Evolutionary conservation across 2,797 vertebrate genomes (phyloP).

Genomic region (Clarias fuscus): DNA sequence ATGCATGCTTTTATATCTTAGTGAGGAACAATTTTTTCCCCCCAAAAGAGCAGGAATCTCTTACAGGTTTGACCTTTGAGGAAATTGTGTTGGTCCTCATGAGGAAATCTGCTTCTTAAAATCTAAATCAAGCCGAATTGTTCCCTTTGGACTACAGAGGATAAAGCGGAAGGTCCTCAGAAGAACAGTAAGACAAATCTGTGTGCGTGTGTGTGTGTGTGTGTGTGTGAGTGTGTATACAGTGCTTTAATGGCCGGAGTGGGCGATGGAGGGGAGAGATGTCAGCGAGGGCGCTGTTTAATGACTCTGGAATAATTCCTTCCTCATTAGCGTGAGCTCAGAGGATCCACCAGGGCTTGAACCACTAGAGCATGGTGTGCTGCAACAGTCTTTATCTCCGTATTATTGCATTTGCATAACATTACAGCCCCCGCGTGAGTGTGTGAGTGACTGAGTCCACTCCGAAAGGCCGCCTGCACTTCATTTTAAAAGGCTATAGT

Average conservation of each 20-base stretch:
- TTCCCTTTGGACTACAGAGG: not conserved
- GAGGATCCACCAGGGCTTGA: conserved; percentile 78
- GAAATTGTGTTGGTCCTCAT: not conserved
- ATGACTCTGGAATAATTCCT: conserved; percentile 83
- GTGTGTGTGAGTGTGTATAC: conserved; percentile 74
- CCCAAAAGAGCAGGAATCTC: not conserved
- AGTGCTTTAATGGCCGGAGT: conserved; percentile 77
- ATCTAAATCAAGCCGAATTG: not conserved
- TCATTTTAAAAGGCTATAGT: conserved; percentile 69
- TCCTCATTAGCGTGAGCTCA: conserved; percentile 78
- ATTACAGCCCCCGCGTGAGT: conserved; percentile 73
- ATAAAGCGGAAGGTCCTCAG: not conserved
- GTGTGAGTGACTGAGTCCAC: conserved; percentile 62
- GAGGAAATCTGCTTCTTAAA: not conserved
- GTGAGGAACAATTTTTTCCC: not conserved
- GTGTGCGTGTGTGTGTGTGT: conserved; percentile 72
- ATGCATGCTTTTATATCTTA: conserved; percentile 55
- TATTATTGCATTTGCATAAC: conserved; percentile 85
- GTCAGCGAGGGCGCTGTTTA: conserved; percentile 80
- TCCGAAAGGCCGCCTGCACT: conserved; percentile 57
- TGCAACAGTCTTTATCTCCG: conserved; percentile 81
- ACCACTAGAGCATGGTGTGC: conserved; percentile 72
- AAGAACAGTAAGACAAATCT: conserved; percentile 71
- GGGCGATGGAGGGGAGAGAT: conserved; percentile 70
- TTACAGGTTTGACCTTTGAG: not conserved